Evolutionary conservation across 2,888 invertebrate species (phyloP), one percentile per base, ranked within the genome.

Genomic region (Leptinotarsa haldemani): DNA sequence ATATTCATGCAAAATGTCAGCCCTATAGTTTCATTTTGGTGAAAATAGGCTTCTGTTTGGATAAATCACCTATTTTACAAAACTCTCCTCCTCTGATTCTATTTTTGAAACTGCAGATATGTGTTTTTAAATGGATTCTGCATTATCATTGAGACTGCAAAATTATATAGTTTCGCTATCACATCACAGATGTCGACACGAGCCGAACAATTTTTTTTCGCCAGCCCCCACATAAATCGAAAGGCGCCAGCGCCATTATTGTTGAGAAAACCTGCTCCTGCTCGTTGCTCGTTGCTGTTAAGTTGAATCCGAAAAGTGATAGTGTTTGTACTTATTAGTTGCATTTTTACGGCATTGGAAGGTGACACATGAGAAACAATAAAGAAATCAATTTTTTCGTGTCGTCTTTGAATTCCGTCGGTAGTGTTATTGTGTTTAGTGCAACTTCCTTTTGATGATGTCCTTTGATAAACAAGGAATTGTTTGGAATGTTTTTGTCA

Each of bases 201-300:
- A 20, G 13, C 20, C 58, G 18, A 16, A 48, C 16, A 25, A 9
- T 61, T n/a, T 46, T 64, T 56, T 66, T 52, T 25, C 22, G 65
- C n/a, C 20, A n/a, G 58, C 58, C 66, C 77, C 71, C 74, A 76
- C 76, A 76, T 75, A 69, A 74, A 74, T 75, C 75, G 77, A 74
- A 69, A 68, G 74, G 78, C 76, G 77, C 78, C 71, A 77, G 80
- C 82, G 82, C 82, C 82, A 82, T 82, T 82, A 78, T 82, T 80
- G 76, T 76, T 69, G 76, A 73, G 78, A 78, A 78, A 79, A 79
- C 74, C 74, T 73, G 72, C n/a, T n/a, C n/a, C n/a, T n/a, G n/a
- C n/a, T n/a, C n/a, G n/a, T n/a, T n/a, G n/a, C 71, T 70, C 65
- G 53, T 25, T 69, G 69, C 69, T 69, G 61, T 70, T 50, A 63